phyloP scores from a whole-genome alignment of 2,113 vertebrate species.

The Sylvietta virens region DNA sequence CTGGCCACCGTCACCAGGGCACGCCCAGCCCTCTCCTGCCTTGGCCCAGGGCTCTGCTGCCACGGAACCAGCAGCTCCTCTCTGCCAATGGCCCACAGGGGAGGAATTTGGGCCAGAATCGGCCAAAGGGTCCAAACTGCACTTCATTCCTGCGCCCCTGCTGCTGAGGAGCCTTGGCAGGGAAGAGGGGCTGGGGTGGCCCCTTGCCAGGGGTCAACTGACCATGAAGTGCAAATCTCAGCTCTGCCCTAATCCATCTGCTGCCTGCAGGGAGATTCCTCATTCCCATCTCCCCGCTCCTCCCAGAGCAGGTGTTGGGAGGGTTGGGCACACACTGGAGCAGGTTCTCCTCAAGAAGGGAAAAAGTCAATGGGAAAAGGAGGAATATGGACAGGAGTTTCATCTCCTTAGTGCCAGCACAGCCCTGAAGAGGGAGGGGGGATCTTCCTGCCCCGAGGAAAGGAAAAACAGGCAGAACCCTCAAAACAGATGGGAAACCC shows the following conservation, averaged over 20 bases:
- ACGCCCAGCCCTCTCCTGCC: background rate
- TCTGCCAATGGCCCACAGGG: background rate
- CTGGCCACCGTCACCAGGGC: background rate
- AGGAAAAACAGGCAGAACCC: background rate
- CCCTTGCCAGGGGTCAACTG: background rate
- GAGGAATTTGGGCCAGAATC: background rate
- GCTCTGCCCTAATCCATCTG: background rate
- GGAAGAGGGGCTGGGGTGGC: background rate
- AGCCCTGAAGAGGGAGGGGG: no score
- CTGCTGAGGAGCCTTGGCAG: background rate
- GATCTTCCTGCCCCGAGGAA: background rate
- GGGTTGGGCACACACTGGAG: background rate
- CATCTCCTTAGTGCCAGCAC: accelerated
- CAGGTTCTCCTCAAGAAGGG: background rate
- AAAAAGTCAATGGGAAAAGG: background rate
- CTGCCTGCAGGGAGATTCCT: background rate
- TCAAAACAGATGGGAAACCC: no score
- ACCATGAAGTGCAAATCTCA: background rate
- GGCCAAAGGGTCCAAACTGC: background rate
- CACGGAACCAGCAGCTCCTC: background rate
- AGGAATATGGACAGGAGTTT: background rate
- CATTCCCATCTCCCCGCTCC: background rate
- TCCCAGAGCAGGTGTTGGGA: background rate
- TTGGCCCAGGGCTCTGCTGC: background rate
- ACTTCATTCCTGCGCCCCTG: background rate